Evolutionary conservation across 2,797 vertebrate genomes (phyloP).

Genomic region (Brachyalestes nurse): DNA sequence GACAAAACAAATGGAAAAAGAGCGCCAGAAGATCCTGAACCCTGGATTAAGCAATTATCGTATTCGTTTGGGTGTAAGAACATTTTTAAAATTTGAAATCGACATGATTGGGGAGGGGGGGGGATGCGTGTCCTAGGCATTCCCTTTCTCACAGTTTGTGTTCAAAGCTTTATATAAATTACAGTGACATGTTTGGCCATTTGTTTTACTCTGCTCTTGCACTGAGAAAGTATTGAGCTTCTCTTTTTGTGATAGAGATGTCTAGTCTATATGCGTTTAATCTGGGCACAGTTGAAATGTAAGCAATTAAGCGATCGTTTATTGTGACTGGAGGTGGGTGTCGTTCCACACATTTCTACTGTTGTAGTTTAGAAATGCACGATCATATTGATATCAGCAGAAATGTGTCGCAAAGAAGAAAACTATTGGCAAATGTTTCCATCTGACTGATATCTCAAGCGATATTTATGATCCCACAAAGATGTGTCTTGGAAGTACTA

Average conservation of each 20-base stretch:
- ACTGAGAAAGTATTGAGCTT: too few relatives aligned
- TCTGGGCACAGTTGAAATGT: background rate
- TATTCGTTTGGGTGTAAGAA: constrained; percentile 40
- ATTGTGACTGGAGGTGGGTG: background rate
- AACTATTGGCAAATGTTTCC: too few relatives aligned
- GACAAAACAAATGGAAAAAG: constrained; percentile 25
- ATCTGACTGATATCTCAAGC: too few relatives aligned
- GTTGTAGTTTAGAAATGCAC: background rate
- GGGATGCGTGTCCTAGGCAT: background rate
- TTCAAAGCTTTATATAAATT: background rate
- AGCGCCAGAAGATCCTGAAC: constrained; percentile 16
- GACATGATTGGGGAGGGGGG: background rate
- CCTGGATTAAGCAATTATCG: constrained; percentile 30
- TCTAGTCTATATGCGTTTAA: background rate
- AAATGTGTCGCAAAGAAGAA: too few relatives aligned
- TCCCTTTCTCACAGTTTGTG: constrained; percentile 5
- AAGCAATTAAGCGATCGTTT: background rate
- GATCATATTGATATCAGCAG: too few relatives aligned
- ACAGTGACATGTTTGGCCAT: background rate
- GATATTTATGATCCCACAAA: too few relatives aligned
- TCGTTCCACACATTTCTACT: background rate
- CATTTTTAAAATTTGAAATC: constrained; percentile 23
- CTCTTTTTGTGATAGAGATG: background rate
- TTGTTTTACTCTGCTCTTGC: background rate
- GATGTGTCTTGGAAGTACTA: too few relatives aligned